These are phyloP conservation scores for Sebastes kiyomatsui DNA, from an alignment of 2,797 vertebrate genomes.

Conservation along the genomic window DNA sequence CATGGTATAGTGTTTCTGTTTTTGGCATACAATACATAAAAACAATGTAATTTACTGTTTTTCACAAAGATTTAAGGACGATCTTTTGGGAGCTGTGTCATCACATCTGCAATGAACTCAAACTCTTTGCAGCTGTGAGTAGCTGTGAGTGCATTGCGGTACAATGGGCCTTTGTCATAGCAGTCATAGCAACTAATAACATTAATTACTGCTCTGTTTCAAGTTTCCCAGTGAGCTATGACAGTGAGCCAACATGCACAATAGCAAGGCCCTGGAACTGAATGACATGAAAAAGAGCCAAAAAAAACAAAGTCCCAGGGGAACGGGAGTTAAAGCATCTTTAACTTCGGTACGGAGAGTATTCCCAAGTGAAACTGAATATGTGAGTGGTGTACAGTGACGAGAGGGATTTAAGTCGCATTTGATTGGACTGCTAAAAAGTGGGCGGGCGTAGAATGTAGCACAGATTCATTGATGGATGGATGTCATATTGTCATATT, in stretches of 20 bases:
- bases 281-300: neutral
- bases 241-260: neutral
- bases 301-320: neutral
- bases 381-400: neutral
- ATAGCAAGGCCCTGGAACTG: neutral
- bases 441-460: neutral
- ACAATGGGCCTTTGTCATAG: neutral
- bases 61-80: neutral
- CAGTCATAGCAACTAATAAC: neutral
- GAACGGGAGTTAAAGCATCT: neutral
- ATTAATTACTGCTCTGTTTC: constrained; percentile 8
- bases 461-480: too few species aligned
- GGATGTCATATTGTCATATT: too few species aligned
- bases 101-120: neutral
- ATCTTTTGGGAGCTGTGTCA: neutral
- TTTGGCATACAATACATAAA: neutral
- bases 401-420: neutral
- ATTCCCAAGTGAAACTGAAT: neutral
- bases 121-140: neutral
- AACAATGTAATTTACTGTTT: neutral
- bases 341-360: neutral
- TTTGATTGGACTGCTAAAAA: neutral
- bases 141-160: neutral
- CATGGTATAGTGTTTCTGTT: neutral
- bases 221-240: neutral